Percentiles rank a stretch among this genome's conserved stretches.
Conservation (phyloP, 2,797 vertebrate genomes). For the Spatula clypeata region DNA sequence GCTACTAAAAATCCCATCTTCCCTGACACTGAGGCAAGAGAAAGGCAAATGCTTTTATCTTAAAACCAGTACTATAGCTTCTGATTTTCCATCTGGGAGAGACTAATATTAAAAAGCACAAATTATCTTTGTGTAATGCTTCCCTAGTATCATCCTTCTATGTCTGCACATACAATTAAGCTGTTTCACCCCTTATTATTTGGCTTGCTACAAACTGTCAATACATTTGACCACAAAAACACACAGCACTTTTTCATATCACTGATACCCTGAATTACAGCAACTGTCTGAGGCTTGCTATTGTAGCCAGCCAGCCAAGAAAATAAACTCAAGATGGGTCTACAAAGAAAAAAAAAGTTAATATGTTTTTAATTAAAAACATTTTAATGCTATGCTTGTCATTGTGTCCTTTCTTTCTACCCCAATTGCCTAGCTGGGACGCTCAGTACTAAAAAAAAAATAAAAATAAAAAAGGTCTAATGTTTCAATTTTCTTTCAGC, state of each 20-base stretch:
- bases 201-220: slow-evolving; percentile 35
- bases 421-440: not conserved
- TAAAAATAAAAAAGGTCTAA: not conserved
- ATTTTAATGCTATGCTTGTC: slow-evolving; percentile 44
- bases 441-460: not conserved
- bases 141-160: not conserved
- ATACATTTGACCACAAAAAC: slow-evolving; percentile 58
- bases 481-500: not conserved
- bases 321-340: slow-evolving; percentile 43
- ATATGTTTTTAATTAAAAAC: slow-evolving; percentile 59
- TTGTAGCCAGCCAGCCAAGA: slow-evolving; percentile 28
- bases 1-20: not conserved
- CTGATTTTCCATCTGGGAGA: not conserved
- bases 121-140: not conserved
- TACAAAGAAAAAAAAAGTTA: not conserved
- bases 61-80: not conserved
- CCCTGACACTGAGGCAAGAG: not conserved
- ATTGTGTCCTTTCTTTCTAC: slow-evolving; percentile 52
- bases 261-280: slow-evolving; percentile 37
- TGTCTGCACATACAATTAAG: slow-evolving; percentile 4
- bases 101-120: not conserved
- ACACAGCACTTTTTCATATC: slow-evolving; percentile 47
- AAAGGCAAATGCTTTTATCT: not conserved
- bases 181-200: not conserved
- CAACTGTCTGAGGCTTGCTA: slow-evolving; percentile 31